Evolutionary conservation across 37 sponge, comb jelly and placozoan species (phyloP).

Genomic region (Hexactinellida sp.): DNA sequence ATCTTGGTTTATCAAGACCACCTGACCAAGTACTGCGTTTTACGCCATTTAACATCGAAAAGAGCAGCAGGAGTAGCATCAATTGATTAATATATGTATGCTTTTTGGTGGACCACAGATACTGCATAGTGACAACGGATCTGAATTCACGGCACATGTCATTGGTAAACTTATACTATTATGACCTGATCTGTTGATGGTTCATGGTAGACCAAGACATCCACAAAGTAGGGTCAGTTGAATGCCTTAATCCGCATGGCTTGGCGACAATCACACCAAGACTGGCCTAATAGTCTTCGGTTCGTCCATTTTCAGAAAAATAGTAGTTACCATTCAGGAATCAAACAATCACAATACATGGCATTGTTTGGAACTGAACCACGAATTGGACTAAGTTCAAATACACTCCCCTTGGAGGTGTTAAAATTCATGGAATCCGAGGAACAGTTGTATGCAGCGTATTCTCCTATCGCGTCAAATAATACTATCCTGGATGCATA

Average conservation of each 20-base stretch:
- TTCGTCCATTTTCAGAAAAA: conserved; percentile 7
- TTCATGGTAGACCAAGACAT: background rate
- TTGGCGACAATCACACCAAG: background rate
- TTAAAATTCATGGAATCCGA: too few species aligned
- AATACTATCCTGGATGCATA: too few species aligned
- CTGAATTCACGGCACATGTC: conserved; percentile 17
- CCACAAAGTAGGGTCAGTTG: background rate
- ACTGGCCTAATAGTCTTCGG: conserved; percentile 1
- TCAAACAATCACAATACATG: background rate
- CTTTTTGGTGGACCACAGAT: background rate
- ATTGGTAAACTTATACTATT: conserved; percentile 7
- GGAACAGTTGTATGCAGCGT: too few species aligned
- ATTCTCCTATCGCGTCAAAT: too few species aligned
- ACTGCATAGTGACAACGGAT: background rate
- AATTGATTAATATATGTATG: background rate
- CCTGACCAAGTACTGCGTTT: background rate
- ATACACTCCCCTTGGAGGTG: too few species aligned
- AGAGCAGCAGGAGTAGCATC: conserved; percentile 9
- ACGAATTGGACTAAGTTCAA: conserved; percentile 16
- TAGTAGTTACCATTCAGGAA: background rate
- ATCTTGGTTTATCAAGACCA: background rate
- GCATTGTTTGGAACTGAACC: conserved; percentile 7
- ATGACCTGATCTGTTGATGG: conserved; percentile 3
- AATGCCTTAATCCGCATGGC: conserved; percentile 12
- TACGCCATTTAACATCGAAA: background rate